Evolutionary conservation across 2,797 vertebrate genomes (phyloP).

Genomic region (Cottoperca gobio): DNA sequence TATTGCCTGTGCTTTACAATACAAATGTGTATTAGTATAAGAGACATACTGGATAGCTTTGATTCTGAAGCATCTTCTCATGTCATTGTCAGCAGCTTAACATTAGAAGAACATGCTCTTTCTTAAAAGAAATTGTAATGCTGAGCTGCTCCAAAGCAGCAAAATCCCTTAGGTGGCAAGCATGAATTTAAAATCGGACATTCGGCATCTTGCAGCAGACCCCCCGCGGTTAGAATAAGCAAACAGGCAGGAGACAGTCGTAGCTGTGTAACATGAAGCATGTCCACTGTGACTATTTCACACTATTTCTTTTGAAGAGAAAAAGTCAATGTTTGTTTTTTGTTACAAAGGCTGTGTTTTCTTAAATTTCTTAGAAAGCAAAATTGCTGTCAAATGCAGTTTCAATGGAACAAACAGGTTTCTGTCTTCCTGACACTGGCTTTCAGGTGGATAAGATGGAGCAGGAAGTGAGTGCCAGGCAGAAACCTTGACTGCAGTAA

Average conservation of each 20-base stretch:
- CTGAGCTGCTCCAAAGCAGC: conserved; percentile 1
- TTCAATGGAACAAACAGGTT: neutral
- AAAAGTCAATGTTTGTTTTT: neutral
- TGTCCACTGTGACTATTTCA: neutral
- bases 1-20: neutral
- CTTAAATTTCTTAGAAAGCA: conserved; percentile 4
- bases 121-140: conserved; percentile 4
- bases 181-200: conserved; percentile 25
- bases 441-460: conserved; percentile 30
- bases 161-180: neutral
- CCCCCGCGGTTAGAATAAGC: conserved; percentile 15
- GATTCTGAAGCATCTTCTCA: neutral
- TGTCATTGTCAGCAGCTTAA: neutral
- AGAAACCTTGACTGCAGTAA: conserved; percentile 47
- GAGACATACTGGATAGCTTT: neutral
- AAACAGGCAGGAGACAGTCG: conserved; percentile 1
- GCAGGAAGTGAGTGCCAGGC: conserved; percentile 16
- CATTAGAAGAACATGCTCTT: neutral
- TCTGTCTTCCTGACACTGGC: conserved; percentile 1
- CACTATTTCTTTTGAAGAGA: neutral
- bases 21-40: neutral
- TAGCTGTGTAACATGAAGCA: neutral
- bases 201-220: conserved; percentile 18
- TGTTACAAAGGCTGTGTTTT: neutral
- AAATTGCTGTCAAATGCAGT: neutral